Base-by-base conservation (phyloP, 2,888 invertebrate species). In the Drosophila quinaria region DNA sequence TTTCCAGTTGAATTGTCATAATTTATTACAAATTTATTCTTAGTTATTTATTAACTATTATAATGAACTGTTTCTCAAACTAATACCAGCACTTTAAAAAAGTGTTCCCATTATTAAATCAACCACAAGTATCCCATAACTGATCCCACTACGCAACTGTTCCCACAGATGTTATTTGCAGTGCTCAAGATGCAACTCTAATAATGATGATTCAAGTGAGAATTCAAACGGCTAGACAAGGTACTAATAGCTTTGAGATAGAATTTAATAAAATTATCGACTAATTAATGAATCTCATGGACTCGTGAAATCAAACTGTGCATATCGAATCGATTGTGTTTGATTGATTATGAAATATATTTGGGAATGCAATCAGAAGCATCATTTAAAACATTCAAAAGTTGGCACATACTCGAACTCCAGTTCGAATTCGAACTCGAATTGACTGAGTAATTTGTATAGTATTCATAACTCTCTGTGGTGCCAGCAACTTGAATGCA, bases 401-500 rank as follows among this genome's bases (percentile, higher is more conserved):
- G 19, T 50, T 35, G 35, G 4, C 35, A 50, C 33, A 19, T 4
- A 50, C 50, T 35, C 44, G 6, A 35, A 13, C 44, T 46, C 15
- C 15, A 44, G 11, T 9, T 31, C 31, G 13, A 31, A 47, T 8
- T 22, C 31, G 10, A 33, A 29, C 22, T 47, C 17, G 17, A 46
- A n/a, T 9, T 47, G 58, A 56, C 44, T 22, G 60, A 15, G 29
- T 51, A 51, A 64, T 64, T 64, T 64, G 59, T 59, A 19, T 33
- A 35, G 42, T 29, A 50, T 52, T 61, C 74, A 72, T 49, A 68
- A 42, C 37, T 39, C 39, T 56, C 55, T 49, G 49, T 39, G 11
- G 9, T 37, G 25, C 37, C n/a, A 51, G 25, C 49, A 59, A 65
- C 71, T 52, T 58, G 72, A 59, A 44, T 71, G 64, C 44, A 59